Base-by-base conservation (phyloP, 1,140 invertebrate species). In the Latrodectus geometricus region DNA sequence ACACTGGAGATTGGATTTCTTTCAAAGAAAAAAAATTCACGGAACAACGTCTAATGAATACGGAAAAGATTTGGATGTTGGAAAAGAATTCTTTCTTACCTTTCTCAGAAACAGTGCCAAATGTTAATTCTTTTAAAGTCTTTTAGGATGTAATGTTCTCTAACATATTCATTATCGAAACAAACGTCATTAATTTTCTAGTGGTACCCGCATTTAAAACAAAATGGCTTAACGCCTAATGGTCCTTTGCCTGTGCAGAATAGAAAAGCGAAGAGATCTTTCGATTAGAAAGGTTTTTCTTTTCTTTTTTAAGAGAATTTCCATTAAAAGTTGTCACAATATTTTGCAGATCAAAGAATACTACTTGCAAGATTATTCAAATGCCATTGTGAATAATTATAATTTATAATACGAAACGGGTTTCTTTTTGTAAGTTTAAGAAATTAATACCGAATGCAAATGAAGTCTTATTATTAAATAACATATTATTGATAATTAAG, bases 141-240 rank as follows among this genome's bases (percentile, higher is more conserved):
- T 54, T 70, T 70, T 52, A 61, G 68, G 50, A 70, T 66, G 66
- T 80, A 80, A 80, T 80, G 78, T 70, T 35, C 49, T 80, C 14
- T 52, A 80, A 70, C 78, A 70, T 80, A 80, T 80, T 80, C 78
- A 80, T 80, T 80, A 80, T 80, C 78, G 78, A 70, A 68, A 80
- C 78, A 80, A 80, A 80, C 78, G 52, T 80, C 78, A 80, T 80
- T 80, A 80, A 80, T 80, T 80, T 80, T 48, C 35, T 21, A 11
- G 35, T 35, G 23, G 23, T 35, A 49, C 8, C 15, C 61, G 49
- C 66, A 70, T 69, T 80, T 80, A 49, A 52, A 52, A 80, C 78
- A 54, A 54, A 54, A 78, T 78, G 76, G 76, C 54, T 52, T 78
- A 61, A 78, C 15, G 21, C 76, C 56, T 78, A 66, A 78, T 78